Evolutionary conservation across 2,113 vertebrate species (phyloP), one percentile per base, ranked within the genome.

Genomic region (Tachycineta bicolor): DNA sequence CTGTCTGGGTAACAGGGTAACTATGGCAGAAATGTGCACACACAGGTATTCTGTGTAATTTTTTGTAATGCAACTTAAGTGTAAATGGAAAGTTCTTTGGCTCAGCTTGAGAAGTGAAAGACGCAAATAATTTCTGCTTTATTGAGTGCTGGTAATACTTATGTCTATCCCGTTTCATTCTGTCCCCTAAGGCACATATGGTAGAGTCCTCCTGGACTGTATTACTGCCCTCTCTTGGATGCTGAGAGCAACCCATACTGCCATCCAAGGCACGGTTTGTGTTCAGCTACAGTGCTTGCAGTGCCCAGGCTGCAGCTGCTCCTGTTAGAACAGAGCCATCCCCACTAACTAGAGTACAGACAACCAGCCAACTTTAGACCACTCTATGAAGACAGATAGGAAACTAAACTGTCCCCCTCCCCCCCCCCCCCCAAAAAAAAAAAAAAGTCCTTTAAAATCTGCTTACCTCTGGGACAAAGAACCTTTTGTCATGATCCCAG

Each of bases 401-500:
- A 80, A 84, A 55, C 10, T 4, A 70, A 78, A 43, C n/a, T n/a
- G n/a, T n/a, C n/a, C n/a, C n/a, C n/a, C n/a, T n/a, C n/a, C n/a
- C n/a, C n/a, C n/a, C n/a, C n/a, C n/a, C n/a, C n/a, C n/a, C n/a
- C n/a, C n/a, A n/a, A n/a, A n/a, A n/a, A n/a, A n/a, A 6, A 8
- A 78, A 70, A 46, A 34, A 65, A n/a, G 13, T 1, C 28, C 26
- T 75, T 28, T 25, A 82, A 74, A 71, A 49, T 18, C 31, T 68
- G 16, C 81, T 95, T 97, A 99, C 99, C 98, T 99, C 99, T 60
- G 99, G 99, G 76, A 99, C 93, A 88, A 99, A 99, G 87, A 98
- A 97, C 22, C 98, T 98, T 97, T 99, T 99, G 96, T 99, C 98
- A 95, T 97, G 97, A 92, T 99, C 98, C 99, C 99, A 99, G n/a